Conservation (phyloP, 2,113 vertebrate species). For the Atlantisia rogersi region DNA sequence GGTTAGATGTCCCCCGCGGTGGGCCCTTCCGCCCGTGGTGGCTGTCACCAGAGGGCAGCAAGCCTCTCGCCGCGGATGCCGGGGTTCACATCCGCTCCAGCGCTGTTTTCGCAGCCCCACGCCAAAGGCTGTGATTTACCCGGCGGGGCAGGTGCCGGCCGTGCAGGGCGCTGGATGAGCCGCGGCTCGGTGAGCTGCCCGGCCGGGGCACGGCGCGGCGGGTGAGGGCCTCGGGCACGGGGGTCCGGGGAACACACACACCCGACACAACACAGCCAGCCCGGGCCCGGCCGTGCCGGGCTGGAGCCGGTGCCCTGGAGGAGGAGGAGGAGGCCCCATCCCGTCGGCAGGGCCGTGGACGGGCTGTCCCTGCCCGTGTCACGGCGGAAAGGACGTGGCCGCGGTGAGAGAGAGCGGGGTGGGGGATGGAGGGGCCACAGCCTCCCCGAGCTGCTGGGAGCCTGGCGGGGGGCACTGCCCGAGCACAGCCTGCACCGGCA, state of each 20-base stretch:
- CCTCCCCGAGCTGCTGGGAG: background rate
- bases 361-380: background rate
- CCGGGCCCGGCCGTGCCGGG: background rate
- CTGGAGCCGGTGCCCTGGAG: background rate
- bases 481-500: background rate
- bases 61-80: background rate
- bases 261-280: background rate
- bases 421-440: background rate
- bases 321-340: background rate
- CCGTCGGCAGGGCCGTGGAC: background rate
- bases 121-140: background rate
- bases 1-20: background rate
- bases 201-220: background rate
- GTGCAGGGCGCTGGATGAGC: background rate
- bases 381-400: background rate
- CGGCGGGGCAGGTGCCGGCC: background rate
- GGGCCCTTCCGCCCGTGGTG: background rate
- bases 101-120: background rate
- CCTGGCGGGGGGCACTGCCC: background rate
- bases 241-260: background rate
- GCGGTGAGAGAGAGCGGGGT: background rate
- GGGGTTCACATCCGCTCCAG: conserved; percentile 10
- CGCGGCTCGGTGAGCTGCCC: background rate
- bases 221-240: too few relatives aligned
- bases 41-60: conserved; percentile 43